Evolutionary conservation across 2,797 vertebrate species (phyloP), one percentile per base, ranked within the genome.

Genomic region (Telmatherina bonti): DNA sequence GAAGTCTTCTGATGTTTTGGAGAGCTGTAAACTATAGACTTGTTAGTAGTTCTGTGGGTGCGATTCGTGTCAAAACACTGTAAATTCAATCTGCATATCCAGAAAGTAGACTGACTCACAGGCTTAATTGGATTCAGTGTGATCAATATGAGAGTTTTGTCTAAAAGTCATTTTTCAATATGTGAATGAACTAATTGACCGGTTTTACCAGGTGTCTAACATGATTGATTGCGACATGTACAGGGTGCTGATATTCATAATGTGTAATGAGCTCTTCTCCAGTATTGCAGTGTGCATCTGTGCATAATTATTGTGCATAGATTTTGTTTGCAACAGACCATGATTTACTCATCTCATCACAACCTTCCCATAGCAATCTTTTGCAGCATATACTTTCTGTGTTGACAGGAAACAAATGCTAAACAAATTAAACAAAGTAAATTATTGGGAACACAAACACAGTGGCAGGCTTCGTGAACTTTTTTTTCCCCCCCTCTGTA

Each of bases 231-330:
- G 47, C 10, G 2, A 35, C 33, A 53, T 27, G 63, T 54, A n/a
- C 27, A 54, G 51, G 36, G 2, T 53, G 45, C 18, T 54, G 35
- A 33, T 72, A 53, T 59, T 45, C 41, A 54, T 38, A 7, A 54
- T 53, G 26, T 41, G 29, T 60, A 31, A 59, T 41, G 29, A 26
- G 35, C 15, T 41, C 18, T 30, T 53, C 30, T 41, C 20, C 29
- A 54, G 3, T 43, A 31, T 62, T 54, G 38, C 31, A 29, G 47
- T 47, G 18, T 67, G 30, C 35, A 67, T 24, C 10, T 13, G 36
- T 38, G 36, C 38, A 56, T 56, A 67, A 62, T 62, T 74, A 56
- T 35, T 45, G 26, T 38, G 31, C 38, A 55, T 13, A 35, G 36
- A 60, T 51, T 38, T 52, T 29, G 5, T 45, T 51, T 15, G 55